Evolutionary conservation across 2,888 invertebrate species (phyloP), one percentile per base, ranked within the genome.

Genomic region (Zele albiditarsus): DNA sequence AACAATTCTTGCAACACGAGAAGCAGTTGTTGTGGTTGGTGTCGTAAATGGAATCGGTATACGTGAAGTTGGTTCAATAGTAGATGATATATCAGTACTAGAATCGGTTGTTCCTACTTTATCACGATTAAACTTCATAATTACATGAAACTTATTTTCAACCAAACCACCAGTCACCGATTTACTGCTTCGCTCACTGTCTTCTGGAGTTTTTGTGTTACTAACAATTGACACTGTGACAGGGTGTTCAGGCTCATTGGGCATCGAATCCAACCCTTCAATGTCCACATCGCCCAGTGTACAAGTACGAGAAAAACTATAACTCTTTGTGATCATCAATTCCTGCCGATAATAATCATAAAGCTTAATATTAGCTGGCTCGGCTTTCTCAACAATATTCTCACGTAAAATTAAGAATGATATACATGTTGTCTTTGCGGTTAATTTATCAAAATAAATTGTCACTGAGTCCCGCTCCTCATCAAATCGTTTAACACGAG

Each of bases 321-420:
- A 89, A 77, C 81, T 86, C 87, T 89, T 77, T 23, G 91, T 90
- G 69, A 92, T 89, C 27, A 90, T 90, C 28, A 91, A 84, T 71
- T 90, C 90, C 0, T 93, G 93, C 63, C 91, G 91, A 82, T 94
- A 94, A 82, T 94, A 94, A 87, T 94, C 94, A 67, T 91, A 90
- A 0, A 94, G 85, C 74, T 91, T 91, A 2, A 91, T 91, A 77
- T 91, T 90, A 0, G 92, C 93, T 0, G 93, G 91, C 27, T 90
- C 87, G 10, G 90, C 88, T 68, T 88, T 86, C 77, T 91, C 90
- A 2, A 92, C 89, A 14, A 90, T 80, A 33, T 87, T 85, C 77
- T 90, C 89, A 76, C 91, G 90, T 49, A 87, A 89, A 14, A 92
- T 90, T 42, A 88, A 87, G 80, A 92, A 91, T 1, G 89, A 88